Evolutionary conservation across 2,888 invertebrate genomes (phyloP).

Genomic region (Zelleria hepariella): DNA sequence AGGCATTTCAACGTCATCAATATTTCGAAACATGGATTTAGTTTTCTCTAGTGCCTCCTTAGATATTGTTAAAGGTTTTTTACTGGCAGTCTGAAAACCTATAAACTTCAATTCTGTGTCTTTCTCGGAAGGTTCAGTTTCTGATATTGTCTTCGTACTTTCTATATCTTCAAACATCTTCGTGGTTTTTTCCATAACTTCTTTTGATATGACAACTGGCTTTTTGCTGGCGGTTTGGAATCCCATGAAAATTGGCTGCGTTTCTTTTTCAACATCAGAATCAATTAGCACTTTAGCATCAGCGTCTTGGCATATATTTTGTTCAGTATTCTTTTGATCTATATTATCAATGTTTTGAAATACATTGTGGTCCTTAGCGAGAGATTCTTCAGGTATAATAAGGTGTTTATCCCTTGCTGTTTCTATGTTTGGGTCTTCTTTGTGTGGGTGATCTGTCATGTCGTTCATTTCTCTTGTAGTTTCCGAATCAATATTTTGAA

Average conservation of each 20-base stretch:
- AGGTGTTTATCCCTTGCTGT: neutral
- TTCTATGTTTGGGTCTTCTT: neutral
- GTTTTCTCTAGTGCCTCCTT: constrained; percentile 27
- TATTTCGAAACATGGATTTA: constrained; percentile 30
- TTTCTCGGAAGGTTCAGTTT: neutral
- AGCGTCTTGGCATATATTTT: no score
- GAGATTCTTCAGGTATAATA: neutral
- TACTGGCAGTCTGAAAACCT: constrained; percentile 47
- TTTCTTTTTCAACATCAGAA: no score
- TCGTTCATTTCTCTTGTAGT: neutral
- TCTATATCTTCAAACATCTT: constrained; percentile 32
- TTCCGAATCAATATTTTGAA: constrained; percentile 4
- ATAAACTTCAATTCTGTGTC: constrained; percentile 30
- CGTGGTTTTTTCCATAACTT: constrained; percentile 31
- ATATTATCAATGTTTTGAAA: neutral
- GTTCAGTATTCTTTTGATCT: neutral
- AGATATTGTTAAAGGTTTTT: constrained; percentile 39
- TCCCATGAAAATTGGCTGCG: constrained; percentile 13
- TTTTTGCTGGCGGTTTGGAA: constrained; percentile 30
- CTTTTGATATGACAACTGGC: constrained; percentile 24
- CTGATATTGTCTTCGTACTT: neutral
- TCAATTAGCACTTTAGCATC: no score
- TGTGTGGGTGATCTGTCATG: neutral
- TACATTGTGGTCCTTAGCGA: no score
- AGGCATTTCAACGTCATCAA: constrained; percentile 4